Conservation (phyloP, 1,140 invertebrate genomes). For the Drosophila kohkoa region DNA sequence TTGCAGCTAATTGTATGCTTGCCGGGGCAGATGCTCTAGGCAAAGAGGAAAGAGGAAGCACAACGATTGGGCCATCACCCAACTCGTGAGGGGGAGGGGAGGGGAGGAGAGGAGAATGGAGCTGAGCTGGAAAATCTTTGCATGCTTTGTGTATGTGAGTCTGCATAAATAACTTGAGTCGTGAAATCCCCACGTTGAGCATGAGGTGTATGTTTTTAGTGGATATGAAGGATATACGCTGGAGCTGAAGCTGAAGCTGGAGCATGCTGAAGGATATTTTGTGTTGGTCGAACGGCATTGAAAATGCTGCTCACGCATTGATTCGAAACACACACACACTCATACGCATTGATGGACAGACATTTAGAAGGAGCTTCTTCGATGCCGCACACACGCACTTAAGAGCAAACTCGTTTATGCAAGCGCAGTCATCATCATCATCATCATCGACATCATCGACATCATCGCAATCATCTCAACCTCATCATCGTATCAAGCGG, state of each 20-base stretch:
- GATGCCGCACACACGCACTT: slow-evolving; percentile 63
- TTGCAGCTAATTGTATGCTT: slow-evolving; percentile 81
- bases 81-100: too few relatives aligned
- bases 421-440: slow-evolving; percentile 74
- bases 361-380: slow-evolving; percentile 7
- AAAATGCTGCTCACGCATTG: slow-evolving; percentile 74
- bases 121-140: slow-evolving; percentile 61
- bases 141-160: slow-evolving; percentile 78
- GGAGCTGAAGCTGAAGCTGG: not conserved
- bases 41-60: slow-evolving; percentile 23
- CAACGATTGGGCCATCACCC: too few relatives aligned
- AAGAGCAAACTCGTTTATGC: slow-evolving; percentile 76
- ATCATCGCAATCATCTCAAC: not conserved
- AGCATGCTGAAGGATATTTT: not conserved
- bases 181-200: slow-evolving; percentile 30
- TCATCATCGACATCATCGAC: slow-evolving; percentile 43
- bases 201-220: slow-evolving; percentile 12
- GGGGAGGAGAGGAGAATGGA: not conserved
- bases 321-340: slow-evolving; percentile 37
- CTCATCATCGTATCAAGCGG: slow-evolving; percentile 1
- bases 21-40: slow-evolving; percentile 68
- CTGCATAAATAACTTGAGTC: slow-evolving; percentile 73
- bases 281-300: slow-evolving; percentile 49
- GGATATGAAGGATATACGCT: slow-evolving; percentile 20
- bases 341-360: slow-evolving; percentile 2